Base-by-base conservation (phyloP, 1,140 invertebrate species). In the Lutraria rhynchaena region DNA sequence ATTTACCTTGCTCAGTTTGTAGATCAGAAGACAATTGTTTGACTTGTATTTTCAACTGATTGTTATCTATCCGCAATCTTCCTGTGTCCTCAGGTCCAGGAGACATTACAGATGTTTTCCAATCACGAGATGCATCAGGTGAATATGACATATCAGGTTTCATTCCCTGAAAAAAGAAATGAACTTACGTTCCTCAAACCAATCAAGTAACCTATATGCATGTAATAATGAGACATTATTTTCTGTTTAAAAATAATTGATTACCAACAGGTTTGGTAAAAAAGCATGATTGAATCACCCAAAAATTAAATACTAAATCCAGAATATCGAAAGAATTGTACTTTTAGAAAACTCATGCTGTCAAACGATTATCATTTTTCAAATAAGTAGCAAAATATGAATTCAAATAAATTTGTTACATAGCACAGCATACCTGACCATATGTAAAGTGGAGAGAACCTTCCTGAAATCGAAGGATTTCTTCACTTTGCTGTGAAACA, bases 1-100 rank as follows among this genome's bases (percentile, higher is more conserved):
- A n/a, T 24, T 37, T 51, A 83, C 82, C 82, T 37, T 83, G 82
- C 63, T 83, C 82, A 37, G 76, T 49, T 35, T 83, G 82, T 1
- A 80, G 46, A 27, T 83, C 82, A n/a, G 69, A 29, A 46, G 27
- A 35, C 7, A 80, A 15, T 76, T 83, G 82, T 35, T 83, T 78
- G 7, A 83, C 37, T 41, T 80, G 82, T n/a, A 60, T 41, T 57
- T 76, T 83, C 17, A 83, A 41, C n/a, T 83, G 75, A 22, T 57
- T 78, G 37, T 73, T 73, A 44, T 83, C 82, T 27, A 83, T 70
- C 22, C 67, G 55, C 17, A 75, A 27, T 58, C 80, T 82, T 3
- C 80, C 65, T 31, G 71, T 2, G 75, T 82, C 80, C 5, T 82
- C 80, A 35, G 51, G 58, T 3, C 70, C 70, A 35, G 80, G 80